phyloP scores from a whole-genome alignment of 2,797 vertebrate genomes.

The Enteromius thamalakanensis region DNA sequence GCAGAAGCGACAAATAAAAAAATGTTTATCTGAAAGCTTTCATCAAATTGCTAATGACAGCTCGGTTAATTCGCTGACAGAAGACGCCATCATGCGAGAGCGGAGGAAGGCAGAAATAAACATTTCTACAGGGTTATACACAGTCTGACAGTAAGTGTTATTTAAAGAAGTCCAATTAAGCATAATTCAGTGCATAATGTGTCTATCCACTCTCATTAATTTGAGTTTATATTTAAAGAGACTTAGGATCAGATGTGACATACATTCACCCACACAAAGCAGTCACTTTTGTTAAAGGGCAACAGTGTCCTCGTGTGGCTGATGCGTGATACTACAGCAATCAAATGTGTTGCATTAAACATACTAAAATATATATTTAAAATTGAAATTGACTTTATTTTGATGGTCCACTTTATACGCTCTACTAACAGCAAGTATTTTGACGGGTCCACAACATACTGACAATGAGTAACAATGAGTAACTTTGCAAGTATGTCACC shows the following conservation, averaged over 20 bases:
- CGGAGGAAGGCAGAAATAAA: conserved; percentile 45
- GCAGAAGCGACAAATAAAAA: conserved; percentile 48
- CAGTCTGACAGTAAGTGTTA: conserved; percentile 68
- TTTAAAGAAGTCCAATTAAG: conserved; percentile 79
- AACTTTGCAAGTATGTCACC: too few relatives aligned
- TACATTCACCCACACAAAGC: conserved; percentile 60
- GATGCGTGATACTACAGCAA: neutral
- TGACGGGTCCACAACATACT: too few relatives aligned
- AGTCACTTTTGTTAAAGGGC: conserved; percentile 58
- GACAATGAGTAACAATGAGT: too few relatives aligned
- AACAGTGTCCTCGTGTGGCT: conserved; percentile 72
- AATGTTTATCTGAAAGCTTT: conserved; percentile 59
- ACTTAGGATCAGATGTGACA: conserved; percentile 64
- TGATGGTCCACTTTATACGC: too few relatives aligned
- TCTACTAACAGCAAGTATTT: too few relatives aligned
- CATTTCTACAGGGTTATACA: conserved; percentile 64
- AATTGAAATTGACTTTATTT: too few relatives aligned
- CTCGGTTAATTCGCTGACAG: conserved; percentile 41
- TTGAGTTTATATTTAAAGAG: conserved; percentile 69
- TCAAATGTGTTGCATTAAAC: neutral
- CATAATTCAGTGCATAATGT: conserved; percentile 74
- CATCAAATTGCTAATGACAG: conserved; percentile 50
- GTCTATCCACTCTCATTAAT: conserved; percentile 75
- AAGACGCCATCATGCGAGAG: conserved; percentile 33
- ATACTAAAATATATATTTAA: too few relatives aligned